Percentiles rank a stretch among this genome's conserved stretches.
phyloP scores from a whole-genome alignment of 2,113 vertebrate species.

The Rhadina sibilatrix region DNA sequence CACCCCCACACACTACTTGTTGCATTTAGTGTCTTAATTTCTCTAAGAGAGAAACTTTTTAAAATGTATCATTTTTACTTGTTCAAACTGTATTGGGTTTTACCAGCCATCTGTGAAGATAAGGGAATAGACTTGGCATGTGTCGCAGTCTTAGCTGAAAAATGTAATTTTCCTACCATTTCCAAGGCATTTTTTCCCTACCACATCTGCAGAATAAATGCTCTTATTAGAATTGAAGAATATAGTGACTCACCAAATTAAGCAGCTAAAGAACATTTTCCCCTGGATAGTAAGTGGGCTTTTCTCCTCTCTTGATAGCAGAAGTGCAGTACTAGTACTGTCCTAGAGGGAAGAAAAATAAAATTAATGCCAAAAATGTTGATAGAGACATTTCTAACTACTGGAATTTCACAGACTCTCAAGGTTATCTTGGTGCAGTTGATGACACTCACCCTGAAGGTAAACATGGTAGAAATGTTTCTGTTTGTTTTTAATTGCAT shows the following conservation, averaged over 20 bases:
- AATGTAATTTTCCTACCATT: conserved; percentile 13
- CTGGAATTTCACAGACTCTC: background rate
- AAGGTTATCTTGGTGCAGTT: background rate
- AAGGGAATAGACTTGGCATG: conserved; percentile 22
- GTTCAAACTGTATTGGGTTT: background rate
- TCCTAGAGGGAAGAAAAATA: background rate
- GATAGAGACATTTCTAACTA: background rate
- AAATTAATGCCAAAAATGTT: background rate
- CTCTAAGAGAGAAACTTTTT: conserved; percentile 20
- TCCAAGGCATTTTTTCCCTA: background rate
- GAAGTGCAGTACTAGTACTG: background rate
- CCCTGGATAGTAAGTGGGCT: background rate
- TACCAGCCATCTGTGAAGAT: conserved; percentile 45
- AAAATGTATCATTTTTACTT: conserved; percentile 26
- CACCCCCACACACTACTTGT: background rate
- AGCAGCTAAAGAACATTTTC: conserved; percentile 13
- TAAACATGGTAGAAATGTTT: background rate
- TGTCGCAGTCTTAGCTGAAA: background rate
- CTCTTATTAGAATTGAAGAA: conserved; percentile 27
- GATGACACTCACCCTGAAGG: background rate
- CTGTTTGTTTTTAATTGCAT: background rate
- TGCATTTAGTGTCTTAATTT: conserved; percentile 30
- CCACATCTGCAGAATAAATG: conserved; percentile 16
- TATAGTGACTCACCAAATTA: conserved; percentile 32
- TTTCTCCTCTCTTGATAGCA: background rate